These are phyloP conservation scores for Doris montereyensis DNA, from an alignment of 2,888 invertebrate genomes.

Conservation along the genomic window DNA sequence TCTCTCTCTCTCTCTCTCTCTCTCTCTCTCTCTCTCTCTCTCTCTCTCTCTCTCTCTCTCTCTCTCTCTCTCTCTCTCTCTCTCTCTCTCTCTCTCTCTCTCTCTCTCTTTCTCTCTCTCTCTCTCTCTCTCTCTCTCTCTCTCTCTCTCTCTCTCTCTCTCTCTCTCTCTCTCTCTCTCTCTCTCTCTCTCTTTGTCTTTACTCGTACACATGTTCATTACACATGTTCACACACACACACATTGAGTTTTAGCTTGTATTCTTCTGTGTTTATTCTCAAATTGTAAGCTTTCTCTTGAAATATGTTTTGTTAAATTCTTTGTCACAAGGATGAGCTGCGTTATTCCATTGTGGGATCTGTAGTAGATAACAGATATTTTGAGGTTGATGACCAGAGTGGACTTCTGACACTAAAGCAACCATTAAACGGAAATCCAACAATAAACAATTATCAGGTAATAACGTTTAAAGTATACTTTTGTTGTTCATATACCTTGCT, in stretches of 20 bases:
- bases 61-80: no score
- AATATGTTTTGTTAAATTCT: not conserved
- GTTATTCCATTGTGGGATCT: slow-evolving; percentile 32
- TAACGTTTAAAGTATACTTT: not conserved
- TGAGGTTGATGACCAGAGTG: slow-evolving; percentile 35
- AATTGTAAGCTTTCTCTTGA: not conserved
- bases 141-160: no score
- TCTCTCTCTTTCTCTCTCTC: no score
- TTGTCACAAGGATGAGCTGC: slow-evolving; percentile 33
- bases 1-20: no score
- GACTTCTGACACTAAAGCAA: slow-evolving; percentile 33
- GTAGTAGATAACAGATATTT: slow-evolving; percentile 26
- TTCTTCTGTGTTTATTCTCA: not conserved
- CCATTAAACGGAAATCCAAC: not conserved
- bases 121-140: no score
- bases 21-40: no score
- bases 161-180: no score
- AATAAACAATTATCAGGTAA: slow-evolving; percentile 17
- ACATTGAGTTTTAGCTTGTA: not conserved
- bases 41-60: no score
- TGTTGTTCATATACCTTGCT: not conserved
- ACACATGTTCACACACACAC: no score
- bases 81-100: no score
- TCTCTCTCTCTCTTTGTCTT: no score
- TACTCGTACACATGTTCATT: no score